Percentiles rank a stretch among this genome's conserved stretches.
Evolutionary conservation across 2,113 vertebrate species (phyloP).

Genomic region (Marmota flaviventris): DNA sequence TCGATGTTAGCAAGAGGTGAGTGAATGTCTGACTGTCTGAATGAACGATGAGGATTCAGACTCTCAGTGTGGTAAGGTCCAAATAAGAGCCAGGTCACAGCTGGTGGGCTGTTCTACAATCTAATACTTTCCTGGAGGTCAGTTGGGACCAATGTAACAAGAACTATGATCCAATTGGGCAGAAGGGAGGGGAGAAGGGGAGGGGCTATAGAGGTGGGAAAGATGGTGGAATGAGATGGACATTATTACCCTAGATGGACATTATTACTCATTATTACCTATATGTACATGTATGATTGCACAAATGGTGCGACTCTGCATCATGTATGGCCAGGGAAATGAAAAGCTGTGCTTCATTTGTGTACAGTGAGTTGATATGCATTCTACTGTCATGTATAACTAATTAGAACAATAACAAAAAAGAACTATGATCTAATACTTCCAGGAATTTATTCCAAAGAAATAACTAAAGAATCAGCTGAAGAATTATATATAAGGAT

Average conservation of each 20-base stretch:
- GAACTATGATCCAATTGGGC: background rate
- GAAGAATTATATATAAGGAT: background rate
- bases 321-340: too few species aligned
- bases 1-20: background rate
- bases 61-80: background rate
- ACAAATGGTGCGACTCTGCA: too few species aligned
- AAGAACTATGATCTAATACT: background rate
- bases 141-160: background rate
- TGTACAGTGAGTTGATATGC: too few species aligned
- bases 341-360: too few species aligned
- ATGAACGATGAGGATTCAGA: background rate
- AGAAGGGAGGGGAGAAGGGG: too few species aligned
- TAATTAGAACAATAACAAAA: too few species aligned
- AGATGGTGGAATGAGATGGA: too few species aligned
- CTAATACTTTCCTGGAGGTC: background rate
- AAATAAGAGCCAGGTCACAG: background rate
- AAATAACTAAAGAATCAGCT: slow-evolving; percentile 9
- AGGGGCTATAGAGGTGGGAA: too few species aligned
- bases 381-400: too few species aligned
- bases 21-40: background rate
- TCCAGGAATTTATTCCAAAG: slow-evolving; percentile 21
- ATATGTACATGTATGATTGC: too few species aligned
- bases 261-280: too few species aligned
- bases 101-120: background rate
- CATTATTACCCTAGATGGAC: too few species aligned